Evolutionary conservation across 2,113 vertebrate species (phyloP).

Genomic region (Deroptyus accipitrinus): DNA sequence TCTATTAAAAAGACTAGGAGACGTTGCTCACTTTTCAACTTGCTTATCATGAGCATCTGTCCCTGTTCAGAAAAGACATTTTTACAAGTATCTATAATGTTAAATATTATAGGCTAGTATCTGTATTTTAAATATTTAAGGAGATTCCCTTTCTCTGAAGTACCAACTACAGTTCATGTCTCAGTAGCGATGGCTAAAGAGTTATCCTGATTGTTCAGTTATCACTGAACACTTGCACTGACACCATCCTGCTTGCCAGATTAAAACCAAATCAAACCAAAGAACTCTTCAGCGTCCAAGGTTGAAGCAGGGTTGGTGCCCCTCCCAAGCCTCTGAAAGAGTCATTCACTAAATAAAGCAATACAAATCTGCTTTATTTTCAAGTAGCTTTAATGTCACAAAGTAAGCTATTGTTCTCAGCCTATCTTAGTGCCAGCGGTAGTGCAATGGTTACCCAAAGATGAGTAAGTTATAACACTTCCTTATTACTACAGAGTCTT

Average conservation of each 20-base stretch:
- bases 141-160: not conserved
- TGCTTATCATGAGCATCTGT: not conserved
- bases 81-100: accelerated
- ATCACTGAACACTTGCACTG: not conserved
- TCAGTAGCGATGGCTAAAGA: not conserved
- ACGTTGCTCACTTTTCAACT: not conserved
- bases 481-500: not conserved
- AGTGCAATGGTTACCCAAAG: not conserved
- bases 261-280: not conserved
- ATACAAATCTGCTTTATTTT: not conserved
- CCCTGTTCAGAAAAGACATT: not conserved
- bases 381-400: not conserved
- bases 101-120: not conserved
- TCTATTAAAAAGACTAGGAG: not conserved
- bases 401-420: not conserved
- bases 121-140: not conserved
- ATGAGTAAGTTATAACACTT: not conserved
- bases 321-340: not conserved
- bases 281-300: not conserved
- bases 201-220: not conserved
- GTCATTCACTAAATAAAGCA: not conserved
- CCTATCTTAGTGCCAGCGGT: not conserved
- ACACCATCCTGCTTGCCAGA: not conserved
- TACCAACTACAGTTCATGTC: not conserved
- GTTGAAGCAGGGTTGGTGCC: not conserved